Base-by-base conservation (phyloP, 2,797 vertebrate species). In the Sebastes taczanowskii region DNA sequence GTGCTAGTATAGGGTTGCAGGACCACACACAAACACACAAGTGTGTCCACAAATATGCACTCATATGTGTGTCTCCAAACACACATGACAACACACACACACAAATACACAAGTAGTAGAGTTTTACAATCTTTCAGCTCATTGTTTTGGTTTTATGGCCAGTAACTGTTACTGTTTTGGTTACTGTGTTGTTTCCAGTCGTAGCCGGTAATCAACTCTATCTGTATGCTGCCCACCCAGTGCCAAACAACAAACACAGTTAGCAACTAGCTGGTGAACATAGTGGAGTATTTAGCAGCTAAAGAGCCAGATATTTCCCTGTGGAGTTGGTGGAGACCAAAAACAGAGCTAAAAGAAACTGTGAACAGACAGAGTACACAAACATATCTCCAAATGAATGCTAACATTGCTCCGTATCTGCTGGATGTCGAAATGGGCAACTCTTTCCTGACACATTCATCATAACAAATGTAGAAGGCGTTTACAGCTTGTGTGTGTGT, bases 11-110 rank as follows among this genome's bases (percentile, higher is more conserved):
- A 68, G 53, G 64, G 42, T 80, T 88, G 80, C 86, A 72, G 77
- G 91, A 90, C 90, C 91, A 91, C 90, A 93, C 89, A 88, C 83
- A 88, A 11, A 81, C 77, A 86, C 68, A 69, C 38, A 64, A 86
- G 32, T 53, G 56, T 74, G 78, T 55, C 27, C 49, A 78, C 77
- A 86, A 73, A 80, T 62, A 82, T 63, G 61, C 65, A 22, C 58
- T 42, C 30, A 16, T 18, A 46, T 56, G 23, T 52, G 62, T 34
- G 42, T 67, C 7, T 2, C 38, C 67, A 66, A 61, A 72, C 67
- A 81, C 58, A 71, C 67, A 84, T 42, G 73, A 64, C 49, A 71
- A 88, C 80, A 75, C 58, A 71, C 25, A 30, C 61, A 77, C 60
- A 77, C 60, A 76, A 62, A 88, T 9, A 64, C 69, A 81, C 46